Base-by-base conservation (phyloP, 2,797 vertebrate genomes). In the Coracias cyanogaster region DNA sequence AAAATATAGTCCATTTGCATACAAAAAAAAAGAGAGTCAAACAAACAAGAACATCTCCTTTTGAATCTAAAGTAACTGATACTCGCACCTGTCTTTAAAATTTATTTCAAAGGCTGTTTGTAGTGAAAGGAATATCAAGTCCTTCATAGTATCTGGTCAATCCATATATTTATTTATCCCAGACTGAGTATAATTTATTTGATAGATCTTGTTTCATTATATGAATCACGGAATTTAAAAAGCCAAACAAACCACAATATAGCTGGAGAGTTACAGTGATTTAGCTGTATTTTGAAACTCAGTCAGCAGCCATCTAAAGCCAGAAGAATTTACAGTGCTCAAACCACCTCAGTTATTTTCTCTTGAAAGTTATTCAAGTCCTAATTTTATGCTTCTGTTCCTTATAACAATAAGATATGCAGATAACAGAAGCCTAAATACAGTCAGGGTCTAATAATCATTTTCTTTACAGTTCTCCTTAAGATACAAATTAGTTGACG, bases 1-100 rank as follows among this genome's bases (percentile, higher is more conserved):
- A 85, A 96, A 96, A 61, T 71, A 74, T 51, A 86, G 18, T 57
- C 12, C 10, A 82, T 96, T 93, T 96, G 64, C 70, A 95, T 91
- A 67, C 10, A 41, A 71, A 64, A 66, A 45, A 71, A 84, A 70
- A 58, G 6, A n/a, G 3, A 81, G 52, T 91, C 45, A 86, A 92
- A 82, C 79, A 92, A 82, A 66, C 35, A 86, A 61, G 19, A 82
- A 61, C 60, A 6, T 2, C 76, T 22, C 15, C 70, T 86, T 58
- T 83, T 41, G 67, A 90, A 83, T 86, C n/a, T 79, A 69, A 91
- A 87, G 6, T 69, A 81, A 64, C 16, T 69, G n/a, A 82, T 57
- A 41, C 9, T 28, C n/a, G 64, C 82, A 25, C 16, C 17, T 90
- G 55, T 12, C 21, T 94, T 89, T 67, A 73, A n/a, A n/a, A n/a